Evolutionary conservation across 2,797 vertebrate species (phyloP), one percentile per base, ranked within the genome.

Genomic region (Manis crassicaudata): DNA sequence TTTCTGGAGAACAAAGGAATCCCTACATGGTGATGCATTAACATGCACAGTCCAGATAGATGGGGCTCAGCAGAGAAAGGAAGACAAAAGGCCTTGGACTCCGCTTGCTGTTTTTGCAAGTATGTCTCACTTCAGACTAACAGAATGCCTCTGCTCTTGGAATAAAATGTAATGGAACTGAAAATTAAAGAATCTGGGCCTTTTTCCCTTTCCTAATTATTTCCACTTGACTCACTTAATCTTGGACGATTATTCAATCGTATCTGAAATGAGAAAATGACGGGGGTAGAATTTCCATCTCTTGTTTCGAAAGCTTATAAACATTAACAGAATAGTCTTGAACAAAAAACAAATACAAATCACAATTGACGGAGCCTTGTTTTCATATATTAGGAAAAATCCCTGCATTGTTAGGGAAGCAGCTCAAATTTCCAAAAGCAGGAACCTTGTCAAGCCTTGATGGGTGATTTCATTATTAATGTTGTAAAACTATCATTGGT

Each of bases 181-280:
- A 97, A 98, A 96, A 97, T 21, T 58, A 63, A 97, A 96, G 79
- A 97, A 97, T 97, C 86, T 97, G 96, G 86, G 96, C 85, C 94
- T 27, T 95, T 97, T 94, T 87, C 92, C 86, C 94, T 70, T 12
- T 97, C 96, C 92, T 98, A 93, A 97, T 98, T 98, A 97, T 84
- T 98, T 98, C 94, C 97, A 91, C 89, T 98, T 98, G 95, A 97
- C 91, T 98, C 58, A 70, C 92, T 98, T 98, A 98, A 97, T 98
- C 96, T 97, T 95, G 73, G 50, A 46, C 29, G 81, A 98, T 98
- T 98, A 98, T 96, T 98, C 97, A 96, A 83, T 98, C 95, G 89
- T 98, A 96, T 96, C 83, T 97, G 93, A 98, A 98, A 97, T 97
- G 89, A 97, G 97, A 98, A 98, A 97, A 97, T 97, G 92, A 96